Conservation (phyloP, 1,140 invertebrate species). For the Trichomalopsis sarcophagae region DNA sequence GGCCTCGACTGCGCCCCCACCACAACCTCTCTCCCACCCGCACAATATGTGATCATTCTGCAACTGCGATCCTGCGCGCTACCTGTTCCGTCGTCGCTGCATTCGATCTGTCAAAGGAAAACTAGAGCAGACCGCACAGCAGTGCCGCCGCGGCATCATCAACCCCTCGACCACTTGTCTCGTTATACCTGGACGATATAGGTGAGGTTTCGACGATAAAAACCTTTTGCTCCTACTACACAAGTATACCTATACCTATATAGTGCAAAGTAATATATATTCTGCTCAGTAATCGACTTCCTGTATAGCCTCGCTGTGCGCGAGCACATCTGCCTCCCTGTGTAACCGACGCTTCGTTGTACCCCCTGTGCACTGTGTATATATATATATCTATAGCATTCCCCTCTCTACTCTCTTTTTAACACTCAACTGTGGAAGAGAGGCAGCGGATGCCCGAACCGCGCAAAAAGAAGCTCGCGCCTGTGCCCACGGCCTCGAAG, state of each 20-base stretch:
- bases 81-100: neutral
- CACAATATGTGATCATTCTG: too few relatives aligned
- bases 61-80: neutral
- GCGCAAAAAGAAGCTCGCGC: slow-evolving; percentile 50
- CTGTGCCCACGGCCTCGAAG: slow-evolving; percentile 54
- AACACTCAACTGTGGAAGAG: neutral
- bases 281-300: too few relatives aligned
- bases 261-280: neutral
- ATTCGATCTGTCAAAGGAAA: neutral
- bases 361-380: neutral
- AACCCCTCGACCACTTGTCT: neutral
- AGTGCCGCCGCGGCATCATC: neutral
- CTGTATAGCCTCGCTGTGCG: neutral
- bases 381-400: neutral
- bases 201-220: neutral
- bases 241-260: neutral
- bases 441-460: slow-evolving; percentile 37
- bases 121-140: neutral
- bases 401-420: neutral
- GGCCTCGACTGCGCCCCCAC: neutral
- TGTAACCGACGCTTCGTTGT: neutral
- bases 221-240: neutral
- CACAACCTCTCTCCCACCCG: neutral
- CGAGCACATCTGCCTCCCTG: neutral
- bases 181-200: neutral